Conservation (phyloP, 2,888 invertebrate species). For the Thymelicus sylvestris region DNA sequence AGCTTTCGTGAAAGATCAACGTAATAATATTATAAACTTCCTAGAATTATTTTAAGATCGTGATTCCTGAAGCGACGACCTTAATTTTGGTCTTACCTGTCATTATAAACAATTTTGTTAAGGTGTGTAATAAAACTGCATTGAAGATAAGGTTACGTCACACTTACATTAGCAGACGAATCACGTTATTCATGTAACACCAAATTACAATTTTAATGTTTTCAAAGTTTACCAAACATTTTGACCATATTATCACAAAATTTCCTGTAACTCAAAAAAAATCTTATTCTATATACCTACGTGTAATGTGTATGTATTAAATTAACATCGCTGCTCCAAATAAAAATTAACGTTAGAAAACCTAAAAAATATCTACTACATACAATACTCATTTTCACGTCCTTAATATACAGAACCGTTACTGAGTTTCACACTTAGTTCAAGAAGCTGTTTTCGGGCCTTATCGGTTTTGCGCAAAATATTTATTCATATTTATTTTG, state of each 20-base stretch:
- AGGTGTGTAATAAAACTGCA: slow-evolving; percentile 59
- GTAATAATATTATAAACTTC: not conserved
- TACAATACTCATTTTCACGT: too few species aligned
- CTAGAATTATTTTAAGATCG: slow-evolving; percentile 10
- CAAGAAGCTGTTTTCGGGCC: too few species aligned
- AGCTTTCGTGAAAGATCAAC: slow-evolving; percentile 31
- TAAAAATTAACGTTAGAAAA: too few species aligned
- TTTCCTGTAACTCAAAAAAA: not conserved
- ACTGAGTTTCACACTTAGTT: too few species aligned
- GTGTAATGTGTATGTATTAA: not conserved
- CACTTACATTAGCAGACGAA: slow-evolving; percentile 6
- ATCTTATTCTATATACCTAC: too few species aligned
- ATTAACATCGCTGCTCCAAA: too few species aligned
- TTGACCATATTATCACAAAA: not conserved
- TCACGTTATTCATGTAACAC: slow-evolving; percentile 18
- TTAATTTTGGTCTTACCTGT: slow-evolving; percentile 48
- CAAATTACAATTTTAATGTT: slow-evolving; percentile 10
- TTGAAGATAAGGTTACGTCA: slow-evolving; percentile 56
- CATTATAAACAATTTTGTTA: slow-evolving; percentile 56
- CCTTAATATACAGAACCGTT: too few species aligned
- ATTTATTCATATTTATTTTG: too few species aligned
- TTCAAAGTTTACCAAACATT: not conserved
- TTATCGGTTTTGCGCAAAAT: too few species aligned
- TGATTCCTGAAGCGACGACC: slow-evolving; percentile 1
- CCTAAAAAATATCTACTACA: too few species aligned